Base-by-base conservation (phyloP, 1,140 invertebrate species). In the Potamilus streckersoni region DNA sequence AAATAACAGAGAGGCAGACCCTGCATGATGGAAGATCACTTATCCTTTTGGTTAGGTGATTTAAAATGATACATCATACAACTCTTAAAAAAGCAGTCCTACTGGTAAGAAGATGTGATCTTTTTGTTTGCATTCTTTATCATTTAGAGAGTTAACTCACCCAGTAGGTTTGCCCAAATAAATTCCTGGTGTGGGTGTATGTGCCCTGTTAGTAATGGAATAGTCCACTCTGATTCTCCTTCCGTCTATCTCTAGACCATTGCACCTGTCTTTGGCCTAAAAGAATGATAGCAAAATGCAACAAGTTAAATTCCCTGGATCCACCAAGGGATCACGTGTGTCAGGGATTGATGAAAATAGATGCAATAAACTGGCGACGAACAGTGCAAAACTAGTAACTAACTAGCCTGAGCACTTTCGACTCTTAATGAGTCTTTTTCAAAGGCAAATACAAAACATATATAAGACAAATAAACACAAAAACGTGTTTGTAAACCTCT, bases 131-230 rank as follows among this genome's bases (percentile, higher is more conserved):
- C 19, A 19, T n/a, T 62, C 23, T 62, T 11, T 23, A n/a, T 11
- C 61, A 65, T 71, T 17, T n/a, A 5, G 27, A 23, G 58, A 63
- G 2, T 67, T 27, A 16, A 89, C 92, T 91, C 89, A 94, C 93
- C 91, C 91, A 19, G 96, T 96, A 0, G 96, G 95, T 91, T 96
- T 96, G 62, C 98, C 98, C 94, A 98, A 97, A 85, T 99, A 99
- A 80, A 99, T 95, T 68, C 98, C 98, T 58, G 98, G 98, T 19
- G 98, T 99, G 14, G 98, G 98, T 4, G 97, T 98, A 88, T 99
- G 98, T 27, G 97, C 95, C 74, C 97, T 92, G 89, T 98, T 94
- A n/a, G 98, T 99, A 66, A 99, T 98, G 0, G 97, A 98, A 91
- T 93, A 99, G 90, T 98, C 98, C 20, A 99, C 97, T 80, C 98